Conservation (phyloP, 2,113 vertebrate genomes). For the Spermophilus dauricus region DNA sequence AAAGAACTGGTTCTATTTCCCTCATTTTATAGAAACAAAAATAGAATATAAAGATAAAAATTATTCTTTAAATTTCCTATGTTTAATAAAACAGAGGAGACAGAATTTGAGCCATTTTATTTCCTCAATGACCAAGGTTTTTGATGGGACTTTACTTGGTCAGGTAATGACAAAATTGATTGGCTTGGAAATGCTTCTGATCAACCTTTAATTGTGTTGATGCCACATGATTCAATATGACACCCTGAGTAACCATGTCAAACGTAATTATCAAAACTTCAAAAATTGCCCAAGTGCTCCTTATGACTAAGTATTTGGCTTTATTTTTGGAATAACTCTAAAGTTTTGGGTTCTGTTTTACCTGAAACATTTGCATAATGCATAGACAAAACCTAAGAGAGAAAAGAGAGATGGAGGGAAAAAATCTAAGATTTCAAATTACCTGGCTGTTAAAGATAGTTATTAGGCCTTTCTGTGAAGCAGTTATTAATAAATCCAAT, state of each 20-base stretch:
- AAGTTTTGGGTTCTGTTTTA: background rate
- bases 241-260: background rate
- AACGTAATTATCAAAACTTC: background rate
- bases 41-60: background rate
- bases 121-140: background rate
- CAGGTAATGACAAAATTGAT: background rate
- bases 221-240: background rate
- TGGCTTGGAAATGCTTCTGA: background rate
- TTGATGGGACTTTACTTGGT: background rate
- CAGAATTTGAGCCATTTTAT: background rate
- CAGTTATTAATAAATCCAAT: conserved; percentile 85
- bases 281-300: background rate
- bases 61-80: background rate
- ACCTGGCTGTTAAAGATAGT: conserved; percentile 88
- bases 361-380: background rate
- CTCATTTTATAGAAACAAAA: background rate
- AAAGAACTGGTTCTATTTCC: background rate
- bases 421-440: conserved; percentile 65
- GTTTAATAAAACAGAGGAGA: background rate
- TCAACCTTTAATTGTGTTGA: background rate
- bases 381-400: background rate
- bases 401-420: background rate
- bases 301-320: background rate
- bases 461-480: conserved; percentile 88
- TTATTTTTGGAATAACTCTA: background rate